Percentiles rank a stretch among this genome's conserved stretches.
Conservation (phyloP, 1,140 invertebrate genomes). For the Bombus waltoni region DNA sequence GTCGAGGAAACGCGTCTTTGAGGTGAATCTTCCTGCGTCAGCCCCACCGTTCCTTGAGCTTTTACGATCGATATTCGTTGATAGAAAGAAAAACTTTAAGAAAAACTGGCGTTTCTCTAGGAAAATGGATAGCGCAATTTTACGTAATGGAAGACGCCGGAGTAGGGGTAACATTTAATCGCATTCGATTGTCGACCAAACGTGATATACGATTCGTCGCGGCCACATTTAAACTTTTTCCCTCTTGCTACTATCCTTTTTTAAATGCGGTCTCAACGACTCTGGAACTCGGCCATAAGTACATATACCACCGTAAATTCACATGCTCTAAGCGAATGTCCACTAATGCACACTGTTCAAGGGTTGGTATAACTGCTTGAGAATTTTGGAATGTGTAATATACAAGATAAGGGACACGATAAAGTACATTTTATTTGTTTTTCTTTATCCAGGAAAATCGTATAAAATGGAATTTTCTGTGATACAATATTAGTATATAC, state of each 20-base stretch:
- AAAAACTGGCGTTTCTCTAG: constrained; percentile 39
- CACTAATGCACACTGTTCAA: background rate
- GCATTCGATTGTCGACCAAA: constrained; percentile 14
- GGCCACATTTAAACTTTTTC: constrained; percentile 17
- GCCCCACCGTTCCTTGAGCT: too few species aligned
- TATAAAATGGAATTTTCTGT: background rate
- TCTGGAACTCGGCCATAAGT: constrained; percentile 3
- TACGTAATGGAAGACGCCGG: constrained; percentile 35
- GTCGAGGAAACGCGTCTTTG: background rate
- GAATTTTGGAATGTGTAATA: background rate
- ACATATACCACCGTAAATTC: background rate
- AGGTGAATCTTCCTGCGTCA: background rate
- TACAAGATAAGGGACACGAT: background rate
- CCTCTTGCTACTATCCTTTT: background rate
- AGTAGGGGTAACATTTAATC: constrained; percentile 36
- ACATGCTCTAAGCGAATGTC: background rate
- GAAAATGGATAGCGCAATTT: constrained; percentile 61
- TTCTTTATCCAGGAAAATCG: background rate
- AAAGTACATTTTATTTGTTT: too few species aligned
- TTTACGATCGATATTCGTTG: constrained; percentile 38
- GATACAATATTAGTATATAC: background rate
- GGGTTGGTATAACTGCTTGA: background rate
- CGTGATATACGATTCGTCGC: constrained; percentile 28
- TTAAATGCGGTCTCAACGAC: background rate
- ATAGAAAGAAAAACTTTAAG: constrained; percentile 52